phyloP scores from a whole-genome alignment of 2,113 vertebrate species.

The Limanda limanda region DNA sequence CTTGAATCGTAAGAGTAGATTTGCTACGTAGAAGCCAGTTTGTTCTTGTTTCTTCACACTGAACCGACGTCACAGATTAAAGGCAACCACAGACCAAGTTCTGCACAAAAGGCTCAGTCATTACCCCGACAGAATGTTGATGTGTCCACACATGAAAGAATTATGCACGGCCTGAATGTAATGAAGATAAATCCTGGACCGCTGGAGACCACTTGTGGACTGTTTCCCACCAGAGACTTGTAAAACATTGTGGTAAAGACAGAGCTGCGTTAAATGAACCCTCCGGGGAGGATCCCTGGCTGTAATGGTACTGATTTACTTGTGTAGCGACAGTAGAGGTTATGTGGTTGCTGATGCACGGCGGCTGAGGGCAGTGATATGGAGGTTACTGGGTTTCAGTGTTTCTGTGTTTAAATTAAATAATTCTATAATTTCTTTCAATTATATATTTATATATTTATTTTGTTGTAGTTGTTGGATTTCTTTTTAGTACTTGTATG shows the following conservation, averaged over 20 bases:
- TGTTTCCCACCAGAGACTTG: conserved; percentile 17
- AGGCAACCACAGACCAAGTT: conserved; percentile 8
- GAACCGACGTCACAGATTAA: conserved; percentile 8
- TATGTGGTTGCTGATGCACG: conserved; percentile 26
- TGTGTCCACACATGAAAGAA: conserved; percentile 5
- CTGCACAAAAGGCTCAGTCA: conserved; percentile 11
- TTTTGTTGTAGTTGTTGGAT: no score
- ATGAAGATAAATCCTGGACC: conserved; percentile 12
- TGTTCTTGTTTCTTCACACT: conserved; percentile 3
- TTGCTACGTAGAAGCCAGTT: not conserved
- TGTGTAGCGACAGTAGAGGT: conserved; percentile 2
- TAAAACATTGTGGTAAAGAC: not conserved
- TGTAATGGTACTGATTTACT: not conserved
- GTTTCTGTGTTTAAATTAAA: not conserved
- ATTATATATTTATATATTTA: no score
- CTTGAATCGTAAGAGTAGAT: conserved; percentile 26
- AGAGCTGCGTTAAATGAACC: not conserved
- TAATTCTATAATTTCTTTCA: no score
- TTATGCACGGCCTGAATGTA: conserved; percentile 13
- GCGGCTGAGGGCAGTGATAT: conserved; percentile 2
- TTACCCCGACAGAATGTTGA: conserved; percentile 15
- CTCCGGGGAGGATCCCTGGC: conserved; percentile 5
- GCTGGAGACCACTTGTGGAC: conserved; percentile 28
- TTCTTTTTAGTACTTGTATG: no score
- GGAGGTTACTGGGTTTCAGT: not conserved